phyloP scores from a whole-genome alignment of 2,113 vertebrate genomes.

The Benitochromis conjunctus region DNA sequence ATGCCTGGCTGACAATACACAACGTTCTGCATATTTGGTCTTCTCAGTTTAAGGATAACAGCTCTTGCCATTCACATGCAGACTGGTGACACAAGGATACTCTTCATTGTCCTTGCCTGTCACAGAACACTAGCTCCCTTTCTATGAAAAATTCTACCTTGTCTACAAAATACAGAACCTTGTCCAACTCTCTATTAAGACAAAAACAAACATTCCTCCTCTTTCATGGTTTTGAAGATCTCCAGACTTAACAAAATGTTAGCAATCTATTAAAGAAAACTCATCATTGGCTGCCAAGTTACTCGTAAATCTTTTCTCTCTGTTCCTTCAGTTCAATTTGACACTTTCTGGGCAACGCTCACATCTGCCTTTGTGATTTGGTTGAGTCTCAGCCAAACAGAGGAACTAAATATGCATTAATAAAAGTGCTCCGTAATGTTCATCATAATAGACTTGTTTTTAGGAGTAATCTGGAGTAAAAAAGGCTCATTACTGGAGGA shows the following conservation, averaged over 20 bases:
- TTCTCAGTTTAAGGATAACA: conserved; percentile 59
- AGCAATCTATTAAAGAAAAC: not conserved
- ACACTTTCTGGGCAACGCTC: conserved; percentile 15
- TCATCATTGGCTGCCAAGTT: not conserved
- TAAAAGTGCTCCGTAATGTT: not conserved
- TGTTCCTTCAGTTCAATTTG: conserved; percentile 1
- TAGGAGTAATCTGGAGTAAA: not conserved
- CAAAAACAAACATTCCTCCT: not conserved
- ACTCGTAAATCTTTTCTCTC: not conserved
- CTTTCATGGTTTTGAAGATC: not conserved
- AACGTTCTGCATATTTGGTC: conserved; percentile 53
- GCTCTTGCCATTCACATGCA: conserved; percentile 49
- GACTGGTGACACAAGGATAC: conserved; percentile 31
- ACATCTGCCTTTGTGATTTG: conserved; percentile 23
- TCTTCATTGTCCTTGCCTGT: conserved; percentile 29
- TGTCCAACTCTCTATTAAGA: not conserved
- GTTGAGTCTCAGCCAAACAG: conserved; percentile 3
- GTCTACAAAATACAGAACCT: not conserved
- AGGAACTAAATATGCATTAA: not conserved
- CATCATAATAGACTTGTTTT: not conserved
- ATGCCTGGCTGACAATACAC: conserved; percentile 45
- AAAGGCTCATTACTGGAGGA: not conserved
- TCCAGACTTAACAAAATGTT: not conserved
- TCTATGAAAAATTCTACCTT: not conserved
- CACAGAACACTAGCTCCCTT: conserved; percentile 19